phyloP scores from a whole-genome alignment of 2,888 invertebrate species.

The Caenorhabditis sp. region DNA sequence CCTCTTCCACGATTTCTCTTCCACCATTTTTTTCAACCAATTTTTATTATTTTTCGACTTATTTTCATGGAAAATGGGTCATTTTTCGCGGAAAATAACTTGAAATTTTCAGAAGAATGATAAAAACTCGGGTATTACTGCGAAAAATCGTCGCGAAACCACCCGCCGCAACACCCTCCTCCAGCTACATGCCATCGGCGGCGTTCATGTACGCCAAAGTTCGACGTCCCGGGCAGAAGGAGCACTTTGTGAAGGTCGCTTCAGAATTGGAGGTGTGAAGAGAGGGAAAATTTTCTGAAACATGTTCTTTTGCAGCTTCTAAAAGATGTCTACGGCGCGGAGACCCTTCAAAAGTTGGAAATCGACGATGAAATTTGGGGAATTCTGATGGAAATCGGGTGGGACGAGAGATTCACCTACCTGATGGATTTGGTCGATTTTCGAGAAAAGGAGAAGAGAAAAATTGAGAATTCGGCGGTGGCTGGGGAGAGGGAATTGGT shows the following conservation, averaged over 20 bases:
- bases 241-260: constrained; percentile 53
- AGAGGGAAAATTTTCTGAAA: too few relatives aligned
- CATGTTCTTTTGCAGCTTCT: constrained; percentile 46
- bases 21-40: not conserved
- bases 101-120: not conserved
- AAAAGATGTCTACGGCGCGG: constrained; percentile 37
- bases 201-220: constrained; percentile 51
- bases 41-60: not conserved
- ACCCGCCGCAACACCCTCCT: constrained; percentile 1
- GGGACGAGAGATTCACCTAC: constrained; percentile 58
- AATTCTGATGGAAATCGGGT: constrained; percentile 59
- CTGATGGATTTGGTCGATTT: constrained; percentile 30
- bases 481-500: constrained; percentile 5
- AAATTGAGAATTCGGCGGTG: not conserved
- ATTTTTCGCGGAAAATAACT: not conserved
- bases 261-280: constrained; percentile 51
- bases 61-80: not conserved
- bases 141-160: constrained; percentile 1
- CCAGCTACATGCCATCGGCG: constrained; percentile 42
- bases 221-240: constrained; percentile 51
- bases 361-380: constrained; percentile 57
- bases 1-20: not conserved
- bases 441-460: not conserved
- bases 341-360: constrained; percentile 34
- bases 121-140: constrained; percentile 22